phyloP scores from a whole-genome alignment of 2,888 invertebrate species.

The Scrobipalpa atriplicella region DNA sequence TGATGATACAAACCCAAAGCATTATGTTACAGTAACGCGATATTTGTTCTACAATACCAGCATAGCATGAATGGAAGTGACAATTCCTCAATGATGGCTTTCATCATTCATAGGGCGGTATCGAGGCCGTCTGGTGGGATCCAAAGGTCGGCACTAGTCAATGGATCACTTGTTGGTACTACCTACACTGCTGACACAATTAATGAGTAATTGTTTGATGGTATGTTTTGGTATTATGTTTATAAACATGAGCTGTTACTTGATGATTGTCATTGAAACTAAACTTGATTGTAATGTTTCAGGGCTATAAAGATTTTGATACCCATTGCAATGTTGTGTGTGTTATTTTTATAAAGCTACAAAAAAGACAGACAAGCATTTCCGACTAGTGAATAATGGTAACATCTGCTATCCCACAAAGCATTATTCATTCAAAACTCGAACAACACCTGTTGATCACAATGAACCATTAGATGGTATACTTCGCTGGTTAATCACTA shows the following conservation, averaged over 20 bases:
- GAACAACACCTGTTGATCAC: too few relatives aligned
- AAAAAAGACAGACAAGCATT: too few relatives aligned
- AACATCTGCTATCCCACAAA: too few relatives aligned
- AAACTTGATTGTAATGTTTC: too few relatives aligned
- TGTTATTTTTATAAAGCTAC: too few relatives aligned
- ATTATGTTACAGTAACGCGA: constrained; percentile 4
- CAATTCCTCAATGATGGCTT: constrained; percentile 22
- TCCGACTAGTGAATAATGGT: too few relatives aligned
- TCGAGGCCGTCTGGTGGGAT: constrained; percentile 20
- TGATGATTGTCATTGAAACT: background rate
- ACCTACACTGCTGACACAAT: constrained; percentile 6
- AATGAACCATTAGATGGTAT: too few relatives aligned
- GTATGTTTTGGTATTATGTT: background rate
- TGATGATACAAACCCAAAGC: constrained; percentile 2
- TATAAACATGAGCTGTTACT: background rate
- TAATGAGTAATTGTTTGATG: constrained; percentile 1
- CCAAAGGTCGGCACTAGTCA: constrained; percentile 17
- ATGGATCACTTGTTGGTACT: constrained; percentile 11
- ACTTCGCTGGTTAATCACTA: too few relatives aligned
- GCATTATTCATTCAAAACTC: too few relatives aligned
- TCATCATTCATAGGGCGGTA: constrained; percentile 22
- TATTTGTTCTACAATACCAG: constrained; percentile 1
- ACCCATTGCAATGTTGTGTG: too few relatives aligned
- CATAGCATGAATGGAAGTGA: constrained; percentile 18
- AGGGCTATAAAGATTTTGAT: too few relatives aligned